Evolutionary conservation across 2,797 vertebrate genomes (phyloP).

Genomic region (Molossus molossus): DNA sequence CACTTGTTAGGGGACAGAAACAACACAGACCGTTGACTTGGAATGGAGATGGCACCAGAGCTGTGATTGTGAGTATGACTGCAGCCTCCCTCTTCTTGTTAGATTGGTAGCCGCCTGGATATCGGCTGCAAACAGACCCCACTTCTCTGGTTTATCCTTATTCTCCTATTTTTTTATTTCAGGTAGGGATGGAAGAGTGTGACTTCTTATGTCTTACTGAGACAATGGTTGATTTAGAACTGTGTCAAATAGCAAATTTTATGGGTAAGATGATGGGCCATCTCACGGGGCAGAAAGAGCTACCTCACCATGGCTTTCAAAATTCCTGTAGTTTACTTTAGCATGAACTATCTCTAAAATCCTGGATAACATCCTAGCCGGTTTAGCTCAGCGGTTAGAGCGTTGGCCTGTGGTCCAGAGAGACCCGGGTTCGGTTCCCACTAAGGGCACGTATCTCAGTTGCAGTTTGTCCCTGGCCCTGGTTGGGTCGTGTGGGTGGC

Average conservation of each 20-base stretch:
- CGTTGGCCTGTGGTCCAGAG: too few species aligned
- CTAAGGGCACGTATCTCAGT: too few species aligned
- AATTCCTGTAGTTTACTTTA: background rate
- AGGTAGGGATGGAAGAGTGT: background rate
- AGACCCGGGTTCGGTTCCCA: too few species aligned
- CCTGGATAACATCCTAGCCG: background rate
- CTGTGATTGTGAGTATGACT: background rate
- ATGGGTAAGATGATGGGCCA: background rate
- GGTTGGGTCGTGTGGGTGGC: too few species aligned
- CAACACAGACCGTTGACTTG: background rate
- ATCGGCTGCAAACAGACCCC: background rate
- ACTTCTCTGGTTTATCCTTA: background rate
- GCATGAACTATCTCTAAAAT: background rate
- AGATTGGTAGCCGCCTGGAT: background rate
- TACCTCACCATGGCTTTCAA: background rate
- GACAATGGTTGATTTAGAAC: constrained; percentile 30
- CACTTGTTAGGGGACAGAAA: background rate
- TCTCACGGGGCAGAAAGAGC: background rate
- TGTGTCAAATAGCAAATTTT: background rate
- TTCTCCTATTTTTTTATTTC: background rate
- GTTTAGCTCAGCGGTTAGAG: too few species aligned
- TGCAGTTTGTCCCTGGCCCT: too few species aligned
- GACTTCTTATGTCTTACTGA: background rate
- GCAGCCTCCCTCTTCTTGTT: background rate
- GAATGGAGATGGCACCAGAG: background rate